phyloP scores from a whole-genome alignment of 2,113 vertebrate species.

The Prinia subflava region DNA sequence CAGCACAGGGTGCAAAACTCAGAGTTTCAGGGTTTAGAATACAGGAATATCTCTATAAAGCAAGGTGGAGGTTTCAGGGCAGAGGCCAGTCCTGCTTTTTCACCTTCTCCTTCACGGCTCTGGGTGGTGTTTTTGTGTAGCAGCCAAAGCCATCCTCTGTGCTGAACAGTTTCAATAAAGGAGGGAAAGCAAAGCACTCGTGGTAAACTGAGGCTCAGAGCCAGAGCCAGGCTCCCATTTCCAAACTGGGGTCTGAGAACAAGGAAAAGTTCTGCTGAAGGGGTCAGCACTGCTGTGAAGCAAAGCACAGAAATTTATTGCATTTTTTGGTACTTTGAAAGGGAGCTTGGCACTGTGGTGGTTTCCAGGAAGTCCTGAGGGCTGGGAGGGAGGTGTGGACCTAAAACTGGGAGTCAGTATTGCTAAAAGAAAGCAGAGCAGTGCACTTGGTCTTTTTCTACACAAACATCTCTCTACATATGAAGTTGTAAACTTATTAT shows the following conservation, averaged over 20 bases:
- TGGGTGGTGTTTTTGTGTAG: not conserved
- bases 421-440: not conserved
- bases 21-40: too few species aligned
- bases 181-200: not conserved
- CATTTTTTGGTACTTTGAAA: not conserved
- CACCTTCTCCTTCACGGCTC: too few species aligned
- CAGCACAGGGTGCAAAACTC: too few species aligned
- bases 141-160: not conserved
- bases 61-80: too few species aligned
- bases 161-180: not conserved
- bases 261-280: not conserved
- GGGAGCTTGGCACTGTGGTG: not conserved
- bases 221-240: not conserved
- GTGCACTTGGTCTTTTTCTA: not conserved
- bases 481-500: not conserved
- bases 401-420: not conserved
- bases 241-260: not conserved
- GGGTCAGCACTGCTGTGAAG: not conserved
- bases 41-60: too few species aligned
- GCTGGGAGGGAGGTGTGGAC: not conserved
- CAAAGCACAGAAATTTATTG: too few species aligned
- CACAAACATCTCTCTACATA: not conserved
- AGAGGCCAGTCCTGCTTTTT: too few species aligned
- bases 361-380: not conserved
- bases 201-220: not conserved